Evolutionary conservation across 1,140 invertebrate species (phyloP).

Genomic region (Scaptomyza montana): DNA sequence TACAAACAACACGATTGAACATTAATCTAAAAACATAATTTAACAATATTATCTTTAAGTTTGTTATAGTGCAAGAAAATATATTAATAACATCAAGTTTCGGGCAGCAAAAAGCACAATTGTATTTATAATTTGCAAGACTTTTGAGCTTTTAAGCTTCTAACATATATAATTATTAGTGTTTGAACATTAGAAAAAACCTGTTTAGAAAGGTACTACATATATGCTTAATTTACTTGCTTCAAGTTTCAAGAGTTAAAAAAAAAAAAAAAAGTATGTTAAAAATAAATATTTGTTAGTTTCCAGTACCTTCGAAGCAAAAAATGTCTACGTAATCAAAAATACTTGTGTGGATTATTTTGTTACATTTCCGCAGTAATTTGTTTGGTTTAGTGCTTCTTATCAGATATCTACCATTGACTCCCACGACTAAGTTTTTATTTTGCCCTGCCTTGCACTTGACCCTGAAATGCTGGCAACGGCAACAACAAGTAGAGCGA

Average conservation of each 20-base stretch:
- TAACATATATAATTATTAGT: neutral
- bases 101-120: neutral
- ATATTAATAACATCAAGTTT: slow-evolving; percentile 1
- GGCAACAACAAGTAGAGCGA: slow-evolving; percentile 8
- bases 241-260: too few species aligned
- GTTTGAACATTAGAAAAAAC: neutral
- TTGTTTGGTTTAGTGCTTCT: slow-evolving; percentile 1
- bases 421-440: slow-evolving; percentile 22
- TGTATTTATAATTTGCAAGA: neutral
- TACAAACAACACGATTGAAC: neutral
- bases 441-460: slow-evolving; percentile 32
- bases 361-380: slow-evolving; percentile 1
- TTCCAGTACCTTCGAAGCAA: neutral
- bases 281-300: neutral
- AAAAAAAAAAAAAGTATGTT: neutral
- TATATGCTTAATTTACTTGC: too few species aligned
- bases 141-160: slow-evolving; percentile 14
- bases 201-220: slow-evolving; percentile 4
- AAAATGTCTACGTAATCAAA: neutral
- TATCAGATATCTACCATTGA: slow-evolving; percentile 24
- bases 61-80: neutral
- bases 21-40: neutral
- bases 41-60: neutral
- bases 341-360: neutral
- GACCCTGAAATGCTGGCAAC: slow-evolving; percentile 44